phyloP scores from a whole-genome alignment of 53 echinoderm and acorn worm species.

The Stichopus horrens region DNA sequence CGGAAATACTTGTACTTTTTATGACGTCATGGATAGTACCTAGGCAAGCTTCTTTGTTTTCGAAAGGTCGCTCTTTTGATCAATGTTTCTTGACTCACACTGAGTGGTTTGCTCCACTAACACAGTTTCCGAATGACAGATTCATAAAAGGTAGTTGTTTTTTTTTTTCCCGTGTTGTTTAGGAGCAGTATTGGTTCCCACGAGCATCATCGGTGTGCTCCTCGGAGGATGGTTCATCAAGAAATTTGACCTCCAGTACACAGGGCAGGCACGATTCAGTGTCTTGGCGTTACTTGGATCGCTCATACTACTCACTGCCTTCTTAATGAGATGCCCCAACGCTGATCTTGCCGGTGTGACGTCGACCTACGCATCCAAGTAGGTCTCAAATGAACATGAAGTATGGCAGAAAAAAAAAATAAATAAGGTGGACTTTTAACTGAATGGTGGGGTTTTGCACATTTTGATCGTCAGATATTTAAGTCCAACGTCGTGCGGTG shows the following conservation, averaged over 20 bases:
- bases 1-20: too few species aligned
- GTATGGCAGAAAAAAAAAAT: too few species aligned
- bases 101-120: too few species aligned
- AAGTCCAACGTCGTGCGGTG: too few species aligned
- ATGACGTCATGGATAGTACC: too few species aligned
- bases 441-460: too few species aligned
- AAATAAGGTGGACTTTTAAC: too few species aligned
- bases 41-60: too few species aligned
- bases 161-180: neutral
- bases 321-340: constrained; percentile 37
- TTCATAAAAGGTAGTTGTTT: neutral
- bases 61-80: too few species aligned
- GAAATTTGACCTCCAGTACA: constrained; percentile 20
- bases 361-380: neutral
- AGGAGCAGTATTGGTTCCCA: constrained; percentile 29
- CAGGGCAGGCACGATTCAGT: constrained; percentile 25
- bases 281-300: constrained; percentile 15
- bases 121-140: neutral
- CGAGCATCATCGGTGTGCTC: constrained; percentile 36
- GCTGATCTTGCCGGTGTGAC: constrained; percentile 39
- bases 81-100: too few species aligned
- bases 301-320: neutral
- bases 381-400: neutral
- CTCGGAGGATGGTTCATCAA: constrained; percentile 33
- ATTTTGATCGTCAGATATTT: too few species aligned